Conservation (phyloP, 2,888 invertebrate species). For the Meghimatium bilineatum region DNA sequence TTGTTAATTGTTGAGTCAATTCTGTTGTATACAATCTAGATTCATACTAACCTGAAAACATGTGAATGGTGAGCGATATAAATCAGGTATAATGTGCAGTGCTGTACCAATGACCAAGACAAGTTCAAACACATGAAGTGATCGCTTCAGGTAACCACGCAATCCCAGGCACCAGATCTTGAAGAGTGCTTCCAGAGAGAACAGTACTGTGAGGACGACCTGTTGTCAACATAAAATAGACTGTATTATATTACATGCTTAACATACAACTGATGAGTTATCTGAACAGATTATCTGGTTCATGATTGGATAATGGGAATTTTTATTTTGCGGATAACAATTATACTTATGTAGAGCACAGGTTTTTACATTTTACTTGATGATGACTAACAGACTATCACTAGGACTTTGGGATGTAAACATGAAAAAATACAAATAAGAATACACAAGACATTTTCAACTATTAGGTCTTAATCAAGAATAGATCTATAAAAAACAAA, state of each 20-base stretch:
- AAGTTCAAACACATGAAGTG: slow-evolving; percentile 98
- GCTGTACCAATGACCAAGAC: slow-evolving; percentile 94
- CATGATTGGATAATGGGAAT: too few species aligned
- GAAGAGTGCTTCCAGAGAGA: slow-evolving; percentile 95
- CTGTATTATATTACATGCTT: not conserved
- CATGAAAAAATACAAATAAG: too few species aligned
- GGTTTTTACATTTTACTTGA: too few species aligned
- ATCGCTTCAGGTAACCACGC: slow-evolving; percentile 95
- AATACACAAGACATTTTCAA: too few species aligned
- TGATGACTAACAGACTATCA: too few species aligned
- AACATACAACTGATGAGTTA: not conserved
- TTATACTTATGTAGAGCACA: too few species aligned
- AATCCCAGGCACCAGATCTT: slow-evolving; percentile 98
- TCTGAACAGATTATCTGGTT: too few species aligned
- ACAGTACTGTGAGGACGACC: slow-evolving; percentile 94
- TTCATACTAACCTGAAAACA: slow-evolving; percentile 91
- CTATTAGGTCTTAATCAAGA: too few species aligned
- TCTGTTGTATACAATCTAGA: not conserved
- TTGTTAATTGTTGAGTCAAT: not conserved
- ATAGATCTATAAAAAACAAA: too few species aligned
- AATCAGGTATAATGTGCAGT: slow-evolving; percentile 90
- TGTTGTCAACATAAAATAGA: slow-evolving; percentile 68
- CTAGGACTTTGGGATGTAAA: too few species aligned
- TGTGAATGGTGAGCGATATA: slow-evolving; percentile 94
- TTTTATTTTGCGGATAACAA: too few species aligned